Conservation (phyloP, 1,140 invertebrate genomes). For the Ganaspis sp. region DNA sequence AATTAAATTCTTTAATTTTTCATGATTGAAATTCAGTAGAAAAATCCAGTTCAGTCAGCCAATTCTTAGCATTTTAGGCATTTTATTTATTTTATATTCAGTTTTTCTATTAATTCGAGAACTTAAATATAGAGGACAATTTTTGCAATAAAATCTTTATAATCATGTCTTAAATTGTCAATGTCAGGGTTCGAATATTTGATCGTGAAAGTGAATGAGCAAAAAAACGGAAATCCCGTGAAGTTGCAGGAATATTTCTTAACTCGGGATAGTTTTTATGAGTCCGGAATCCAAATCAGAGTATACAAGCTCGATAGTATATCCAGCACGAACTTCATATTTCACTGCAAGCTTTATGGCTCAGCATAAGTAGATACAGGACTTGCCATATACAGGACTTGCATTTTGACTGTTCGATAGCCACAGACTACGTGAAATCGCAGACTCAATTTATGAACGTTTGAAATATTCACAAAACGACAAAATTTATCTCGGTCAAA, state of each 20-base stretch:
- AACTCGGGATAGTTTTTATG: background rate
- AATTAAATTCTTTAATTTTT: too few species aligned
- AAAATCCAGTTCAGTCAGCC: too few species aligned
- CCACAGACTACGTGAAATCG: conserved; percentile 53
- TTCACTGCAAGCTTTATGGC: conserved; percentile 52
- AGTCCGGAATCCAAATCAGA: conserved; percentile 20
- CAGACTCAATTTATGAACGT: conserved; percentile 62
- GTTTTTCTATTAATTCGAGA: too few species aligned
- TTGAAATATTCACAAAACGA: conserved; percentile 51
- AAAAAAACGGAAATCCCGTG: background rate
- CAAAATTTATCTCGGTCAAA: conserved; percentile 57
- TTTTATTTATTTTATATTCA: too few species aligned
- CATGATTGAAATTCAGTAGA: too few species aligned
- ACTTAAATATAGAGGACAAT: too few species aligned
- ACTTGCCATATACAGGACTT: conserved; percentile 32
- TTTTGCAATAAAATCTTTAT: background rate
- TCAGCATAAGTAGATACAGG: conserved; percentile 53
- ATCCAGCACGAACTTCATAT: conserved; percentile 50
- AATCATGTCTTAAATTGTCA: background rate
- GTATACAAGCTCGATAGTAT: conserved; percentile 12
- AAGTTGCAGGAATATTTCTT: background rate
- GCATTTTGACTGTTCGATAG: conserved; percentile 53
- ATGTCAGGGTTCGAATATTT: background rate
- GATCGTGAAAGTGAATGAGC: background rate
- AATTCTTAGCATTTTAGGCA: too few species aligned